Percentiles rank a stretch among this genome's conserved stretches.
Conservation (phyloP, 2,888 invertebrate species). For the Minunthozetes semirufus region DNA sequence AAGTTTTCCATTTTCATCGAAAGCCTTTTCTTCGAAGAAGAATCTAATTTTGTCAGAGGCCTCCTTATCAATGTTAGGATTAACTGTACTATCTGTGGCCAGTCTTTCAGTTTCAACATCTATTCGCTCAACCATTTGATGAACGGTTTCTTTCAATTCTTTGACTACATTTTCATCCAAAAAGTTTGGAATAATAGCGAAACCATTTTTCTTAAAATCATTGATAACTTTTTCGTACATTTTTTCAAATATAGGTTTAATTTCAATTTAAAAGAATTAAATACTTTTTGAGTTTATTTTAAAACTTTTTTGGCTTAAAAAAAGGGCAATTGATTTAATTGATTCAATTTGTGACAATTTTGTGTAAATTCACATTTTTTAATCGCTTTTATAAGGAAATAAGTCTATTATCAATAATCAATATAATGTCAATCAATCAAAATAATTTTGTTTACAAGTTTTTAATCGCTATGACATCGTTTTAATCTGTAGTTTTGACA, state of each 20-base stretch:
- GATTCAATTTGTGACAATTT: no score
- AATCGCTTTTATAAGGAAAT: no score
- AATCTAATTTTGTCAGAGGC: conserved; percentile 85
- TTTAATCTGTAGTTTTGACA: no score
- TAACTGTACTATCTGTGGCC: neutral
- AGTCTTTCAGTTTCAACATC: neutral
- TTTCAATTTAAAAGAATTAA: no score
- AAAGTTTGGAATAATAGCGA: conserved; percentile 39
- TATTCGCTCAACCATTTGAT: conserved; percentile 31
- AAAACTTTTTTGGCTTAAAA: no score
- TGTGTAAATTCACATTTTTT: no score
- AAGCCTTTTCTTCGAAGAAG: conserved; percentile 79
- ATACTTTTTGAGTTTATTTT: no score
- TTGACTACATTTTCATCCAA: conserved; percentile 32
- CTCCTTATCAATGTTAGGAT: conserved; percentile 49
- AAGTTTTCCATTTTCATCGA: conserved; percentile 47
- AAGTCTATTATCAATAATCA: no score
- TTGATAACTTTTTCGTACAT: conserved; percentile 9
- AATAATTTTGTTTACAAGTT: no score
- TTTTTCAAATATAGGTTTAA: neutral
- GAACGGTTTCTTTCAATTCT: conserved; percentile 26
- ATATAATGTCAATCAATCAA: no score
- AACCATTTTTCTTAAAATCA: conserved; percentile 38
- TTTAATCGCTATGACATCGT: no score
- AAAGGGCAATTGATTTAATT: no score